Evolutionary conservation across 2,888 invertebrate genomes (phyloP).

Genomic region (Synergus japonicus): DNA sequence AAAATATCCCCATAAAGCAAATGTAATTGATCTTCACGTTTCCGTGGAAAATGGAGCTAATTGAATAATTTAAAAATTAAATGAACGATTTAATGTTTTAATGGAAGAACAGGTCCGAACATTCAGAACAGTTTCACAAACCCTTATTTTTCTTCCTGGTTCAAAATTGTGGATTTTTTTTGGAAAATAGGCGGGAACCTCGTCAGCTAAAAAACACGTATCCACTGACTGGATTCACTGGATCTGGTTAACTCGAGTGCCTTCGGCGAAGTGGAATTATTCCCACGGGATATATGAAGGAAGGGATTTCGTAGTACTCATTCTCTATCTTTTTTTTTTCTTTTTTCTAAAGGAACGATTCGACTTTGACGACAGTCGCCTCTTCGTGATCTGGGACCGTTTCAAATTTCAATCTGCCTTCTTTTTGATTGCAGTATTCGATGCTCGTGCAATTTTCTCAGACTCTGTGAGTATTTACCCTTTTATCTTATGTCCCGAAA

Average conservation of each 20-base stretch:
- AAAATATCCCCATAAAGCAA: no score
- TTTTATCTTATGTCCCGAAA: neutral
- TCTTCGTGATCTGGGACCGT: constrained; percentile 1
- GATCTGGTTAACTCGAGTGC: constrained; percentile 15
- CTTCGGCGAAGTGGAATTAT: constrained; percentile 19
- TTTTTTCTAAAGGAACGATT: neutral
- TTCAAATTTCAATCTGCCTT: neutral
- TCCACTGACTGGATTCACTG: constrained; percentile 9
- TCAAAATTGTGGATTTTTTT: neutral
- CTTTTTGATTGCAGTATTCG: neutral
- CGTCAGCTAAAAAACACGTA: constrained; percentile 4
- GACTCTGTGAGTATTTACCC: neutral
- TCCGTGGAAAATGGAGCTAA: no score
- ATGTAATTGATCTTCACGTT: no score
- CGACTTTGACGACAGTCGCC: constrained; percentile 19
- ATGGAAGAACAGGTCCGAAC: neutral
- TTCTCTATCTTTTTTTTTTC: constrained; percentile 9
- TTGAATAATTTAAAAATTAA: no score
- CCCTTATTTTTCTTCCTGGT: neutral
- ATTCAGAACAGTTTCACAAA: neutral
- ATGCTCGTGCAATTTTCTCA: neutral
- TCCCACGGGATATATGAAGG: constrained; percentile 41
- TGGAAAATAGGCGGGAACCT: neutral
- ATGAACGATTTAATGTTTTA: neutral
- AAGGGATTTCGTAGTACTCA: constrained; percentile 15